These are phyloP conservation scores for Lampropteryx suffumata DNA, from an alignment of 2,888 invertebrate species.

Conservation along the genomic window DNA sequence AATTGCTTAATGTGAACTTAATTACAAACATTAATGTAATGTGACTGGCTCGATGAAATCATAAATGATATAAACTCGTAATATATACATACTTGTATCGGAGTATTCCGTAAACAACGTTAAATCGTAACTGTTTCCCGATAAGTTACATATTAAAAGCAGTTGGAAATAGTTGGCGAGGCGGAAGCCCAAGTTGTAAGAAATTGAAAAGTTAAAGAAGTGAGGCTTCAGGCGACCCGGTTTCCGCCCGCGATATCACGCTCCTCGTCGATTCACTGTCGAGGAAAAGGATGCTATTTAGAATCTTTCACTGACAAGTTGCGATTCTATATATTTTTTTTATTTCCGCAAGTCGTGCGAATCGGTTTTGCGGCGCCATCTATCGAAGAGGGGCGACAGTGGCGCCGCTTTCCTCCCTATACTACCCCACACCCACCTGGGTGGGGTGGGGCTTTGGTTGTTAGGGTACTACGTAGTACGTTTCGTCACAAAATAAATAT, in stretches of 20 bases:
- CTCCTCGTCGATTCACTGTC: slow-evolving; percentile 23
- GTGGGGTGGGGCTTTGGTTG: too few relatives aligned
- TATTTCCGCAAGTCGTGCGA: slow-evolving; percentile 49
- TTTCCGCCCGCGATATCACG: slow-evolving; percentile 30
- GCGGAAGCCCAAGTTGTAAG: slow-evolving; percentile 41
- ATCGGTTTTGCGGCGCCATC: slow-evolving; percentile 70
- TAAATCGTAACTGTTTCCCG: slow-evolving; percentile 39
- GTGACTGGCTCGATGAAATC: neutral
- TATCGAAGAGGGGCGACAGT: slow-evolving; percentile 50
- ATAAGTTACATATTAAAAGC: slow-evolving; percentile 57
- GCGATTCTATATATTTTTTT: slow-evolving; percentile 34
- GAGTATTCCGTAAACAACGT: slow-evolving; percentile 29
- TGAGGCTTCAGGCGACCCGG: slow-evolving; percentile 36
- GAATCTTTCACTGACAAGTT: slow-evolving; percentile 43
- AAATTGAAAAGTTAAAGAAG: slow-evolving; percentile 61
- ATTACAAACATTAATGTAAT: too few relatives aligned
- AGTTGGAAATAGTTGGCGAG: slow-evolving; percentile 49
- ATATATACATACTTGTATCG: slow-evolving; percentile 1
- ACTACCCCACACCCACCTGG: slow-evolving; percentile 19
- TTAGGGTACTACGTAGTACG: slow-evolving; percentile 53
- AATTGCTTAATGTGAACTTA: slow-evolving; percentile 22
- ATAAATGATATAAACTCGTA: slow-evolving; percentile 5
- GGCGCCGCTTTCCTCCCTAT: slow-evolving; percentile 9
- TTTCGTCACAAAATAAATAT: too few relatives aligned
- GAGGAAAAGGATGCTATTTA: slow-evolving; percentile 29